Evolutionary conservation across 2,888 invertebrate genomes (phyloP).

Genomic region (Rhimphoctona megacephalus): DNA sequence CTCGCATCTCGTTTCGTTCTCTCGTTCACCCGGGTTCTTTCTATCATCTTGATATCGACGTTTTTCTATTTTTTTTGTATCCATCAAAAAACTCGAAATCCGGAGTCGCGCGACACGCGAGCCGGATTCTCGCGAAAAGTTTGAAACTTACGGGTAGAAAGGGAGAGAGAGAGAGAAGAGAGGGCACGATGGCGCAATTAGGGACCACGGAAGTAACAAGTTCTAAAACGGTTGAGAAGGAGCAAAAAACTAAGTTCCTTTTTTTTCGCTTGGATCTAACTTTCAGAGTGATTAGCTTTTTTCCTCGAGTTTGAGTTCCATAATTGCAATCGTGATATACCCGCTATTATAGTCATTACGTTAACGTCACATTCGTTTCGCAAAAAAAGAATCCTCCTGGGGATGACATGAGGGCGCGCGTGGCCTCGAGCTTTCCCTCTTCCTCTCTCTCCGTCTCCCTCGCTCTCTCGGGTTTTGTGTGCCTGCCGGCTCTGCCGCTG

Average conservation of each 20-base stretch:
- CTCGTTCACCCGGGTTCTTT: constrained; percentile 54
- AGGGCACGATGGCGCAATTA: constrained; percentile 1
- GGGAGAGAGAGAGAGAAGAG: constrained; percentile 15
- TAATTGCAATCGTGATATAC: constrained; percentile 1
- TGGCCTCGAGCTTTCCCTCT: constrained; percentile 68
- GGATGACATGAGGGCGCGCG: constrained; percentile 67
- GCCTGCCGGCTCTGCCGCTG: constrained; percentile 60
- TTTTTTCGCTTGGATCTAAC: background rate
- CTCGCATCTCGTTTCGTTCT: constrained; percentile 63
- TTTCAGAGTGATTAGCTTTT: constrained; percentile 9
- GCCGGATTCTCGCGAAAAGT: constrained; percentile 28
- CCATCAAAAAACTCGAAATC: constrained; percentile 18
- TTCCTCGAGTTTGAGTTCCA: background rate
- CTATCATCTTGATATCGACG: constrained; percentile 40
- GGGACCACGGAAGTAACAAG: constrained; percentile 28
- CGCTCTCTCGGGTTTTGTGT: constrained; percentile 60
- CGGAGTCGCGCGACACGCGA: background rate
- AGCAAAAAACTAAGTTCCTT: background rate
- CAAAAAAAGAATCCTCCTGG: constrained; percentile 41
- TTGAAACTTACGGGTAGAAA: background rate
- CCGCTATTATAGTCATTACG: constrained; percentile 29
- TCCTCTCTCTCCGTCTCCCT: constrained; percentile 67
- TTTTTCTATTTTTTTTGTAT: constrained; percentile 38
- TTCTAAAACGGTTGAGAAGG: background rate
- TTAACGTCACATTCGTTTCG: constrained; percentile 22